These are phyloP conservation scores for Aelia acuminata DNA, from an alignment of 2,888 invertebrate species.

Conservation along the genomic window DNA sequence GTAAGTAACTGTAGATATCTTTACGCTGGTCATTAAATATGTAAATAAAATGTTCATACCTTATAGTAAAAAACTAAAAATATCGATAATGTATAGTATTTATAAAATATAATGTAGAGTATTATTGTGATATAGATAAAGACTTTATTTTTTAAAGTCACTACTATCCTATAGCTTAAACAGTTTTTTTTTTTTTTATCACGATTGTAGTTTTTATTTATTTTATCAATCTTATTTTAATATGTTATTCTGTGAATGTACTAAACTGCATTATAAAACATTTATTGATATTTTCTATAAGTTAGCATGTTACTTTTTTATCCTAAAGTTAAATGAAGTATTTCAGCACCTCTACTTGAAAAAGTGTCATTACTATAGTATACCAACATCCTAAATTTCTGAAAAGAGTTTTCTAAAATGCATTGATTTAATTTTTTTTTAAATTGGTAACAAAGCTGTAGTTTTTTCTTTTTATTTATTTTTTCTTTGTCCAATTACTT, in stretches of 20 bases:
- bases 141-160: neutral
- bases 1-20: slow-evolving; percentile 8
- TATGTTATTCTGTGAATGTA: neutral
- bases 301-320: too few species aligned
- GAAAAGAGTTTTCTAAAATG: too few species aligned
- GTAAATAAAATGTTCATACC: neutral
- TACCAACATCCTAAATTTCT: too few species aligned
- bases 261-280: neutral
- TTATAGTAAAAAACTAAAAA: neutral
- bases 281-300: neutral
- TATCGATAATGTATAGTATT: neutral
- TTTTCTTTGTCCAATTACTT: too few species aligned
- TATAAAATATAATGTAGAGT: neutral
- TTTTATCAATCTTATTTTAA: neutral
- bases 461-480: too few species aligned
- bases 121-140: neutral
- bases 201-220: neutral
- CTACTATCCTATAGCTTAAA: neutral
- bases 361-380: too few species aligned
- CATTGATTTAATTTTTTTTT: too few species aligned
- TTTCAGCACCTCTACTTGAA: too few species aligned
- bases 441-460: too few species aligned
- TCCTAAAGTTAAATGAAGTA: too few species aligned
- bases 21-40: neutral
- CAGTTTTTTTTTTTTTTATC: neutral